Evolutionary conservation across 2,113 vertebrate genomes (phyloP), one percentile per base, ranked within the genome.

Genomic region (Psilopogon haemacephalus): DNA sequence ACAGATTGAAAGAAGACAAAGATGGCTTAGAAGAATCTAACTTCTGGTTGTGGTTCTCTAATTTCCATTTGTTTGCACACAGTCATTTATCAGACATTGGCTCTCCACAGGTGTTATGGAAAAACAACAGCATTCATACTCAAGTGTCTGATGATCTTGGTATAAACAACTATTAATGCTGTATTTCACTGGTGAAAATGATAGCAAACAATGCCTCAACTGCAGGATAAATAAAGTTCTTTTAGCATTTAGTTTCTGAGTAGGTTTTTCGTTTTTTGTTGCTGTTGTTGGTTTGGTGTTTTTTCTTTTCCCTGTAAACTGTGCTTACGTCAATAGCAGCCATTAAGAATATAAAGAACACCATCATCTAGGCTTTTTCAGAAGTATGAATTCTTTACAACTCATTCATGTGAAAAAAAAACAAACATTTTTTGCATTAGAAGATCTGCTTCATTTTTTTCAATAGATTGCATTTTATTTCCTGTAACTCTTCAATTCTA

Each of bases 51-150:
- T 50, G 58, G 63, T 37, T 79, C 82, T 87, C 79, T 30, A 58
- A 87, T 92, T 85, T 93, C 72, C 81, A 91, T 35, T 87, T 93
- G 87, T 83, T 91, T 94, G 84, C 68, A 94, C 48, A 70, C 33
- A 92, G 44, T 46, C 75, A 48, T 87, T 73, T 87, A 80, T 60
- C 75, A 82, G 65, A 76, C 71, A 50, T 18, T 38, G 76, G 64
- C 46, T 84, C 84, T 86, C 84, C 85, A 73, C 62, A 40, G 75
- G 76, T 88, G 69, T 86, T 73, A 84, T 63, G 56, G 80, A 77
- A 94, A 84, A 95, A 73, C 32, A 91, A 30, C 12, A 65, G 69
- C 50, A 79, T 67, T 86, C 48, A 67, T 23, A 23, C 56, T 84
- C 83, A 80, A 85, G 82, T 68, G 79, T 64, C 88, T 93, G 79